Conservation (phyloP, 2,888 invertebrate genomes). For the Busseola fusca region DNA sequence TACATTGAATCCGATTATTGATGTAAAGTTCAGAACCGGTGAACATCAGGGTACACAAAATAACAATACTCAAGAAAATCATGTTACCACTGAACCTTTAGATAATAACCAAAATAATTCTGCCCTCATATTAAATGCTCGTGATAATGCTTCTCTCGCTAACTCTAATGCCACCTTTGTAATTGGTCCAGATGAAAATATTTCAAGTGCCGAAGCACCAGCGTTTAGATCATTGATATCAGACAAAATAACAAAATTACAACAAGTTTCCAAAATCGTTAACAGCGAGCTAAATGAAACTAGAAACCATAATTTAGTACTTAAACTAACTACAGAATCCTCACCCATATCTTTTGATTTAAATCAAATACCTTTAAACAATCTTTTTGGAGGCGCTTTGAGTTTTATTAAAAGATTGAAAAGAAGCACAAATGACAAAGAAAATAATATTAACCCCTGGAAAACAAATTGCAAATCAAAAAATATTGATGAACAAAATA, state of each 20-base stretch:
- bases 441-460: background rate
- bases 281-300: background rate
- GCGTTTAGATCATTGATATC: background rate
- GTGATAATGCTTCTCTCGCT: background rate
- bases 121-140: background rate
- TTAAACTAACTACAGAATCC: background rate
- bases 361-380: slow-evolving; percentile 17
- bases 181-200: background rate
- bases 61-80: background rate
- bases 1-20: background rate
- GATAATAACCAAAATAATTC: background rate
- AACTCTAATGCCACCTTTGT: background rate
- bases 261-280: background rate
- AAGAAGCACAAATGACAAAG: background rate
- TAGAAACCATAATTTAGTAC: background rate
- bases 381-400: slow-evolving; percentile 11
- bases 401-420: slow-evolving; percentile 31
- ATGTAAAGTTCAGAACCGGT: slow-evolving; percentile 16
- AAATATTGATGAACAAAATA: background rate
- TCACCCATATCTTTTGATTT: background rate
- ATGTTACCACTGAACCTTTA: background rate
- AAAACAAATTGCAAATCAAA: background rate
- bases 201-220: background rate
- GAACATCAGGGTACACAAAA: background rate
- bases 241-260: slow-evolving; percentile 1